Base-by-base conservation (phyloP, 2,888 invertebrate genomes). In the Pyrocoelia pectoralis region DNA sequence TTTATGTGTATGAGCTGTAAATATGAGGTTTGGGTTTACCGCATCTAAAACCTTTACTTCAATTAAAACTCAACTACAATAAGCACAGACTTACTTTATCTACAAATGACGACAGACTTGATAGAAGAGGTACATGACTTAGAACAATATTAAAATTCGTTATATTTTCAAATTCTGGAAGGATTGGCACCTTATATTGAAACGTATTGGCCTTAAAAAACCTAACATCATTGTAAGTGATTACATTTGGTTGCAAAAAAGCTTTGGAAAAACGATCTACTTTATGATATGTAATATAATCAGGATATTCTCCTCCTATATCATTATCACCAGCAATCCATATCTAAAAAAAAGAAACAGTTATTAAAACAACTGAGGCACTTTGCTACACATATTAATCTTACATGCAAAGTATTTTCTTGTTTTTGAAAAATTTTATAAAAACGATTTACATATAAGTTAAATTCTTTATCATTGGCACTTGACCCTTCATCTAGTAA, bases 251-350 rank as follows among this genome's bases (percentile, higher is more conserved):
- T 72, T 91, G 91, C 28, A 86, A 85, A 77, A 95, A 95, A 68
- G 90, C 87, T 70, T 87, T 84, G 61, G 90, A 86, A 78, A 94
- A 96, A 73, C 91, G 87, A 12, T 83, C 80, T 4, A 91, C 78
- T 82, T 93, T 94, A n/a, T 86, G 80, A 48, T 83, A 81, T 15
- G 87, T 88, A 41, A 94, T 87, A 38, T 87, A 85, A 73, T 91
- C 90, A 65, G 86, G 76, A 53, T 82, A 89, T 82, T 98, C 98
- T 10, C 98, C 98, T 5, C 98, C 98, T 61, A 98, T 94, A 77
- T 98, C 98, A 81, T 98, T 98, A 79, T 98, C 98, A 3, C 98
- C 98, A 14, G 97, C 94, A 66, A 98, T 81, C 85, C 92, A 96
- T 55, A 98, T 84, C 81, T 87, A 87, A 92, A 92, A 80, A 24